Base-by-base conservation (phyloP, 2,888 invertebrate species). In the Escarpia spicata region DNA sequence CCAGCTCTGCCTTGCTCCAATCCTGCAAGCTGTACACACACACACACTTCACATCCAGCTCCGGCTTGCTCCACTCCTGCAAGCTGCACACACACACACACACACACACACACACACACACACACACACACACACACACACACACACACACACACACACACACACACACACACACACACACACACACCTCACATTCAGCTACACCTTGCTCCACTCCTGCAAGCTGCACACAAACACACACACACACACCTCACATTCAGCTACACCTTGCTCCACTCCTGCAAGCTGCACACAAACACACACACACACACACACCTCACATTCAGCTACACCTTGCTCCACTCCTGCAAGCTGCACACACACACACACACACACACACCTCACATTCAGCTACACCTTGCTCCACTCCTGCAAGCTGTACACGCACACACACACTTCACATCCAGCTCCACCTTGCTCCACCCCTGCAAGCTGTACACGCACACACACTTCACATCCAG, bases 61-160 rank as follows among this genome's bases (percentile, higher is more conserved):
- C 93, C 31, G 45, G 89, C 60, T 91, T 91, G 10, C 60, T 37
- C 92, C 93, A 93, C 58, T 93, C 93, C 91, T 93, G 93, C 45
- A 93, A 91, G 91, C 93, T 93, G 37, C 1, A 37, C 37, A 0
- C 37, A 37, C 37, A 92, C 45, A 45, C 45, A 45, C 45, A 45
- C 45, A n/a, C n/a, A n/a, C n/a, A 43, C 45, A 91, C 19, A n/a
- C n/a, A n/a, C n/a, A n/a, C n/a, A n/a, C n/a, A n/a, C n/a, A n/a
- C n/a, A n/a, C n/a, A n/a, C n/a, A n/a, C n/a, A n/a, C n/a, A n/a
- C n/a, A n/a, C n/a, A n/a, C n/a, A n/a, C n/a, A n/a, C n/a, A n/a
- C n/a, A n/a, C n/a, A n/a, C n/a, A n/a, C n/a, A n/a, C n/a, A n/a
- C n/a, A n/a, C n/a, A n/a, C n/a, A n/a, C n/a, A n/a, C n/a, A n/a